A percentile compares a stretch with the other conserved stretches of the same genome.
Evolutionary conservation across 2,797 vertebrate genomes (phyloP).

Genomic region (Labeo calbasu): DNA sequence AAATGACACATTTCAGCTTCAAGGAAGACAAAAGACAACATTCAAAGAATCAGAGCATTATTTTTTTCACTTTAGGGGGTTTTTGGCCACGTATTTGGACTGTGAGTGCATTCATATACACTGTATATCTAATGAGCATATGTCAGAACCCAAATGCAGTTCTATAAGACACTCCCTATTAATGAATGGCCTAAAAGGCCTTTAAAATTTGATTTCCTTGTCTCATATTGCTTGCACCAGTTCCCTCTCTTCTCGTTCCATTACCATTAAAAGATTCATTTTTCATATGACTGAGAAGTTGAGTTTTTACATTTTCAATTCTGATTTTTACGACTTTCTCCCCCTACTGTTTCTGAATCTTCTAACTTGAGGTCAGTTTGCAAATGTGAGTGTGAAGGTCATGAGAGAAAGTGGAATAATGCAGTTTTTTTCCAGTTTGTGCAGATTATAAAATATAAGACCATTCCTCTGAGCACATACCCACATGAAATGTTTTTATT

Average conservation of each 20-base stretch:
- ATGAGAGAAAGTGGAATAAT: not conserved
- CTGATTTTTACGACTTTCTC: not conserved
- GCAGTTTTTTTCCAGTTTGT: not conserved
- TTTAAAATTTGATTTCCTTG: constrained; percentile 65
- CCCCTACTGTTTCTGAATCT: not conserved
- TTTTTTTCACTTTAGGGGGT: not conserved
- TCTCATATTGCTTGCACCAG: constrained; percentile 59
- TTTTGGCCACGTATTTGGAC: not conserved
- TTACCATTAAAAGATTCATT: constrained; percentile 65
- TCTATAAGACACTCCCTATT: constrained; percentile 31
- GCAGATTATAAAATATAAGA: not conserved
- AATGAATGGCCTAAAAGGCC: constrained; percentile 42
- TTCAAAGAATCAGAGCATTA: not conserved
- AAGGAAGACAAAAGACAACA: not conserved
- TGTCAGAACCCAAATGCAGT: constrained; percentile 28
- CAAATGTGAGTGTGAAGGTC: not conserved
- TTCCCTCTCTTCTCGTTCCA: constrained; percentile 56
- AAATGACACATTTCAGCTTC: not conserved
- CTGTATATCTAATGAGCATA: constrained; percentile 27
- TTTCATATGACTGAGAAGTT: constrained; percentile 9
- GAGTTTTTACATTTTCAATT: constrained; percentile 11
- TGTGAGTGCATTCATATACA: constrained; percentile 35
- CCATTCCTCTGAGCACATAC: not conserved
- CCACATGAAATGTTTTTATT: not conserved
- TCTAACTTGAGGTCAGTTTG: not conserved